Evolutionary conservation across 1,140 invertebrate genomes (phyloP).

Genomic region (Chironomus tepperi): DNA sequence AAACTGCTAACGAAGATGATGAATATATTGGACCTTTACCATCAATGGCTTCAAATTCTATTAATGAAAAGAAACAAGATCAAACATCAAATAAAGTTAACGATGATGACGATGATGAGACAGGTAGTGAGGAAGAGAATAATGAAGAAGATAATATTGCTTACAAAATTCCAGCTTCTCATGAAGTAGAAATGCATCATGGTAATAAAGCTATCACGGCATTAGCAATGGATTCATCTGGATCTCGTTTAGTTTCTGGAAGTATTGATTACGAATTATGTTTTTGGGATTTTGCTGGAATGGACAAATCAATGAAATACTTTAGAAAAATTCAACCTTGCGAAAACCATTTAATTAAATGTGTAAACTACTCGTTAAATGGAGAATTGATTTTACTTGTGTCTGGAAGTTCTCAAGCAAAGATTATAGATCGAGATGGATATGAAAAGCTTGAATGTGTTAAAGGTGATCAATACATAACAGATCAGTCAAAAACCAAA

Average conservation of each 20-base stretch:
- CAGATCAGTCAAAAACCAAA: slow-evolving; percentile 89
- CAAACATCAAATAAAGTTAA: slow-evolving; percentile 28
- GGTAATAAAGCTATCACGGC: slow-evolving; percentile 80
- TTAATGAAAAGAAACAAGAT: slow-evolving; percentile 36
- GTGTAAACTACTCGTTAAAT: slow-evolving; percentile 83
- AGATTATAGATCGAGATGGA: slow-evolving; percentile 92
- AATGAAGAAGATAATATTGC: slow-evolving; percentile 44
- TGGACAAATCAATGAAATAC: slow-evolving; percentile 83
- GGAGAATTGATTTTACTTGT: slow-evolving; percentile 92
- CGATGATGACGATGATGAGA: slow-evolving; percentile 39
- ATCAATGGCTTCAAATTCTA: slow-evolving; percentile 25
- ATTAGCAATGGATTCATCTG: slow-evolving; percentile 82
- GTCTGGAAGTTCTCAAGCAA: slow-evolving; percentile 85
- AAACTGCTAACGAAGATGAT: slow-evolving; percentile 31
- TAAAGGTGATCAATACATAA: slow-evolving; percentile 94
- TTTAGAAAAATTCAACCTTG: slow-evolving; percentile 89
- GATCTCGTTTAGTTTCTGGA: slow-evolving; percentile 85
- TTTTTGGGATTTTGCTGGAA: slow-evolving; percentile 97
- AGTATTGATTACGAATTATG: slow-evolving; percentile 91
- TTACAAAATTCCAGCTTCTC: slow-evolving; percentile 65
- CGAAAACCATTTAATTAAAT: slow-evolving; percentile 90
- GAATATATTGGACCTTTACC: slow-evolving; percentile 34
- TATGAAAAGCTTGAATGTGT: slow-evolving; percentile 92
- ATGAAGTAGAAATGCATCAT: slow-evolving; percentile 77
- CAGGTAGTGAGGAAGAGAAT: slow-evolving; percentile 45